A percentile compares a stretch with the other conserved stretches of the same genome.
These are phyloP conservation scores for Anthopleura sola DNA, from an alignment of 64 coral and sea anemone genomes.

Conservation along the genomic window DNA sequence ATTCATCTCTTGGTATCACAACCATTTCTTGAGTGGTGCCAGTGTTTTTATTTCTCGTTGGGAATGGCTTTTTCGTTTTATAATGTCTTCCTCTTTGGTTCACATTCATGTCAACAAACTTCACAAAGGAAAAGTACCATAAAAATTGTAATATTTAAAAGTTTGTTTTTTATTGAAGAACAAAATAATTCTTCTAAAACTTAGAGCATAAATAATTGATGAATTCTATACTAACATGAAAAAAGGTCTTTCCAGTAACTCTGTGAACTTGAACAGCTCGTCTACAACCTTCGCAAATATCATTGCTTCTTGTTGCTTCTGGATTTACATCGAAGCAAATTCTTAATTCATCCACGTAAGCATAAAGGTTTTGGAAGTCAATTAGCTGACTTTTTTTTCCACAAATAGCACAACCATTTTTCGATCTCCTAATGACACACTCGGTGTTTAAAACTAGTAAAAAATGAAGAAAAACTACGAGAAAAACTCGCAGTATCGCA, in stretches of 20 bases:
- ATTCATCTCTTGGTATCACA: background rate
- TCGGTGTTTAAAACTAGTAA: background rate
- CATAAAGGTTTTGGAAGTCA: background rate
- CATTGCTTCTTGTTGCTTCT: background rate
- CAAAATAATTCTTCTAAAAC: background rate
- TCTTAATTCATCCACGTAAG: background rate
- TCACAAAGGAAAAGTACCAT: background rate
- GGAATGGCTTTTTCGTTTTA: background rate
- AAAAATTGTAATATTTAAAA: background rate
- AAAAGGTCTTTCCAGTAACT: background rate
- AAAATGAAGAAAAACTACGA: background rate
- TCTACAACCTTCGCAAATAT: slow-evolving; percentile 31
- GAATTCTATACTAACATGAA: slow-evolving; percentile 18
- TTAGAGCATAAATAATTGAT: background rate
- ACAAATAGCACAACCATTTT: background rate
- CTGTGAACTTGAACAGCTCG: slow-evolving; percentile 14
- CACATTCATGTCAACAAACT: slow-evolving; percentile 32
- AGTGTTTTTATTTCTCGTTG: background rate
- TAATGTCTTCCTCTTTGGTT: background rate
- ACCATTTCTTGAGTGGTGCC: background rate
- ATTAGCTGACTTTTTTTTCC: background rate
- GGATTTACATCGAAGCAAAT: background rate
- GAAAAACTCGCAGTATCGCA: background rate
- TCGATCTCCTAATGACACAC: background rate
- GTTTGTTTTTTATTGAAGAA: background rate